A percentile compares a stretch with the other conserved stretches of the same genome.
phyloP scores from a whole-genome alignment of 1,140 invertebrate species.

The Apocrypta bakeri region DNA sequence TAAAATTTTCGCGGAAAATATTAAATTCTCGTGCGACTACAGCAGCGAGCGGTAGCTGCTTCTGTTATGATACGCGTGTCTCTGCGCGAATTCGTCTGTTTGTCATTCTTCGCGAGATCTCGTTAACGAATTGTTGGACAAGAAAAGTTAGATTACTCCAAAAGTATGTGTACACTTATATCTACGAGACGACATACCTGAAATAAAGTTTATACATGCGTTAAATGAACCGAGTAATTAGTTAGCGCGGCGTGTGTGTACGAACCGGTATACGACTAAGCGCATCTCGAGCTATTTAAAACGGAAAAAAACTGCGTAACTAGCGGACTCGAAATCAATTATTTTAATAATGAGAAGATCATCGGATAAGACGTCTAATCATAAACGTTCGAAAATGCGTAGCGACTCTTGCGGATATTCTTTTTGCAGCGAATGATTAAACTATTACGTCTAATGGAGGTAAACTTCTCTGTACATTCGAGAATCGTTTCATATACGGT shows the following conservation, averaged over 20 bases:
- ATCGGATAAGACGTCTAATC: not conserved
- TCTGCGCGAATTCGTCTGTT: not conserved
- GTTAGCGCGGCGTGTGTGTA: too few species aligned
- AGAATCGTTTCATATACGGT: conserved; percentile 18
- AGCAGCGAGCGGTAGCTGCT: too few species aligned
- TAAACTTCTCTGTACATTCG: not conserved
- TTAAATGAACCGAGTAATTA: not conserved
- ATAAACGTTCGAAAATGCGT: conserved; percentile 18
- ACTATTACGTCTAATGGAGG: conserved; percentile 29
- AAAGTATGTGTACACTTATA: not conserved
- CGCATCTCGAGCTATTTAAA: conserved; percentile 5
- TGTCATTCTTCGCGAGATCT: not conserved
- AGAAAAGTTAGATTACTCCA: not conserved
- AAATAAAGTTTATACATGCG: not conserved
- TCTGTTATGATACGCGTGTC: too few species aligned
- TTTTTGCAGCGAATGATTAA: conserved; percentile 5
- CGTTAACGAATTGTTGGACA: not conserved
- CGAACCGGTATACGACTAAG: not conserved
- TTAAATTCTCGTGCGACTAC: not conserved
- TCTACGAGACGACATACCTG: too few species aligned
- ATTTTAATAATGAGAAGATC: conserved; percentile 19
- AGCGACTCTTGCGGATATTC: conserved; percentile 1
- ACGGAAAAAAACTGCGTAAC: conserved; percentile 1
- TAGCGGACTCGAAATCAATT: conserved; percentile 18
- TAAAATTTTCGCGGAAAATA: not conserved